Evolutionary conservation across 2,113 vertebrate species (phyloP), one percentile per base, ranked within the genome.

Genomic region (Fukomys damarensis): DNA sequence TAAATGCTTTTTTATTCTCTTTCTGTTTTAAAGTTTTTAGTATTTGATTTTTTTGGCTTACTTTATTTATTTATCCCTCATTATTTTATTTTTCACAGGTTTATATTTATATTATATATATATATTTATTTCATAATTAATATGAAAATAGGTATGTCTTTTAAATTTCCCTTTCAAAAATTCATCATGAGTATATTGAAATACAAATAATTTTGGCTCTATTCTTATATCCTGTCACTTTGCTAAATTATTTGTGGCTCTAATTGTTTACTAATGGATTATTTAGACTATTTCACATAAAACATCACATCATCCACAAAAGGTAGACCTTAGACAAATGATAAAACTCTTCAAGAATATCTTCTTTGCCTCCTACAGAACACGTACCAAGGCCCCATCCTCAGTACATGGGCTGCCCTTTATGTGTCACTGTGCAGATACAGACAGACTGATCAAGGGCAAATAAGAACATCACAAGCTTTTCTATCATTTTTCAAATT

Each of bases 331-430:
- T 6, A 56, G 3, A 54, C 12, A 41, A 28, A 30, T 38, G 43
- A 89, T 59, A 72, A 80, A n/a, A 22, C 79, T 72, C 35, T 93
- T 43, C 52, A n/a, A 59, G 38, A 41, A 59, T 56, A 72, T 11
- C 5, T 54, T 12, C 22, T 81, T 41, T 38, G 28, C 7, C 46
- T 58, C 28, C 17, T 32, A 19, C 4, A 74, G 56, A 32, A 46
- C 0, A 32, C 1, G 22, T 5, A n/a, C 17, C 3, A 72, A 38
- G 0, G 7, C 56, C 7, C 17, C 9, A 70, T 26, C 7, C 7
- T 35, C 24, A 19, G 3, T 54, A n/a, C 65, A n/a, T 17, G 4
- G 49, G 4, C 5, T 20, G 3, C 41, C 28, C n/a, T 43, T 82
- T 46, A 10, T 52, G 38, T 24, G 22, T 20, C 17, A 66, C 11